phyloP scores from a whole-genome alignment of 2,797 vertebrate species.

The Halcyon badia region DNA sequence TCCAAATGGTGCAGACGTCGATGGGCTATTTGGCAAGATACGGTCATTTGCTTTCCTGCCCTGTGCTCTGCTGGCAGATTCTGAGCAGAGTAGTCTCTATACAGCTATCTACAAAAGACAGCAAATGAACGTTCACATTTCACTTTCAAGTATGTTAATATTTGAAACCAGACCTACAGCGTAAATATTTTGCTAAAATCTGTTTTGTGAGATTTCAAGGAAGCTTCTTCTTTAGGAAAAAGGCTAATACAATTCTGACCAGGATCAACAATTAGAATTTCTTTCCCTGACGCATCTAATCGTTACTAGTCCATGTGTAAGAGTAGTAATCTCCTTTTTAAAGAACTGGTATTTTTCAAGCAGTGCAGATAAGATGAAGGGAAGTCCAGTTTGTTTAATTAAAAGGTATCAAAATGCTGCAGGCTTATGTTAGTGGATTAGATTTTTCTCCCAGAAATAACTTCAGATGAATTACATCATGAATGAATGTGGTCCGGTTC shows the following conservation, averaged over 20 bases:
- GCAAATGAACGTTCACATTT: not conserved
- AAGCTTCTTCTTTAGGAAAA: not conserved
- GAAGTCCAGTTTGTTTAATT: constrained; percentile 30
- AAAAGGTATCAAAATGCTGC: not conserved
- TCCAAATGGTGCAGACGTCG: fast-evolving
- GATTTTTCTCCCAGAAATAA: constrained; percentile 36
- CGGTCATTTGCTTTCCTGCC: not conserved
- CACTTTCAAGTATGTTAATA: not conserved
- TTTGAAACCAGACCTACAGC: not conserved
- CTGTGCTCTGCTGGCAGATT: not conserved
- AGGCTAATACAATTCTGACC: not conserved
- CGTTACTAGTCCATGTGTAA: not conserved
- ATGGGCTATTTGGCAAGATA: not conserved
- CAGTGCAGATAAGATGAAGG: not conserved
- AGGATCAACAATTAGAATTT: not conserved
- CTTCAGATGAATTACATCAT: not conserved
- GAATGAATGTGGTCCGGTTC: not conserved
- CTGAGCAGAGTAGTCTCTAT: not conserved
- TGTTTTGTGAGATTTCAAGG: not conserved
- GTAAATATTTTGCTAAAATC: not conserved
- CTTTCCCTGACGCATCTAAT: not conserved
- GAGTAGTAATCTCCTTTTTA: not conserved
- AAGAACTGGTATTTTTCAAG: not conserved
- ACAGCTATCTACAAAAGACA: not conserved
- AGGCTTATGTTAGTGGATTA: not conserved